These are phyloP conservation scores for Galendromus occidentalis DNA, from an alignment of 1,140 invertebrate genomes.

Conservation along the genomic window DNA sequence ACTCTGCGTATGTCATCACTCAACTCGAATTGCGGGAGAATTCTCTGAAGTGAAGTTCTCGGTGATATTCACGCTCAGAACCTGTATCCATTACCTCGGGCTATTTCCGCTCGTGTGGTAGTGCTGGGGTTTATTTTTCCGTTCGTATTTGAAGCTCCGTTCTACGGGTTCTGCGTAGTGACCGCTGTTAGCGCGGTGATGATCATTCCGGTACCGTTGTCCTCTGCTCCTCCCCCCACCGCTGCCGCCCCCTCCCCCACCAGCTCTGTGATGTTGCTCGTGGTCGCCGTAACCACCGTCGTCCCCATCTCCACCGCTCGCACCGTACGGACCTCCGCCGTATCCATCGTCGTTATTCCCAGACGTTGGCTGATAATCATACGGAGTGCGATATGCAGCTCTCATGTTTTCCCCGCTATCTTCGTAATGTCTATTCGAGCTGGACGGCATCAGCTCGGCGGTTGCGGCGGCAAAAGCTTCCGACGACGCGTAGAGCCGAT, in stretches of 20 bases:
- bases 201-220: not conserved
- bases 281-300: not conserved
- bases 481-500: not conserved
- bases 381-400: not conserved
- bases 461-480: not conserved
- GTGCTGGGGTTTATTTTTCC: not conserved
- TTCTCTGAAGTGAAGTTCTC: not conserved
- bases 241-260: not conserved
- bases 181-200: not conserved
- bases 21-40: too few species aligned
- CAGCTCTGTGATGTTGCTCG: not conserved
- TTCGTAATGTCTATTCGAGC: not conserved
- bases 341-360: not conserved
- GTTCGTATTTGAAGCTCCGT: not conserved
- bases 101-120: not conserved
- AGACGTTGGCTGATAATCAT: not conserved
- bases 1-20: too few species aligned
- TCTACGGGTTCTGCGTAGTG: not conserved
- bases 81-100: not conserved
- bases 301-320: not conserved
- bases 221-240: too few species aligned
- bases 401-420: conserved; percentile 2
- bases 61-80: not conserved
- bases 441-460: not conserved
- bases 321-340: not conserved